Base-by-base conservation (phyloP, 1,140 invertebrate species). In the Drosophila albomicans region DNA sequence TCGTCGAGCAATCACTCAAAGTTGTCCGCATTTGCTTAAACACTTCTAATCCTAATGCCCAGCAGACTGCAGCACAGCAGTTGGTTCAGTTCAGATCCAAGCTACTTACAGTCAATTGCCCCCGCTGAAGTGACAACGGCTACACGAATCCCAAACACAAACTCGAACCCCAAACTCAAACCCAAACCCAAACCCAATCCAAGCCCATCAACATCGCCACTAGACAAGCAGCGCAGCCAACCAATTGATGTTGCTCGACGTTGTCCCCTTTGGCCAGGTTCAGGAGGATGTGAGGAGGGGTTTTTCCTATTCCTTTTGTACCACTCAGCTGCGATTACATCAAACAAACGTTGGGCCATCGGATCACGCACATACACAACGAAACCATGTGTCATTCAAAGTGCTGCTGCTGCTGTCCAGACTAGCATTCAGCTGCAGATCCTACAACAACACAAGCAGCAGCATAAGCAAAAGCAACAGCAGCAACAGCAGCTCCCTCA, bases 11-110 rank as follows among this genome's bases (percentile, higher is more conserved):
- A 86, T 87, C 82, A 77, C 84, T 87, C 82, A 88, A 88, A 79
- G 84, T 80, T 88, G 79, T 82, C 66, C 84, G 84, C 84, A 87
- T 87, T 87, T 87, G 82, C 84, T 82, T 87, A 88, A 87, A 86
- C 82, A 86, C 82, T 86, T 86, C 84, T 87, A 87, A 87, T 87
- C 82, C 82, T 70, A 88, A 88, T 82, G 77, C 84, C 79, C 71
- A 77, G 73, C 84, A 87, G 72, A 80, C 81, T 81, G 73, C 78
- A 81, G 68, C 59, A 62, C 78, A 81, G 68, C 59, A 62, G 43
- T 57, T 67, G 62, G 68, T 51, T 38, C 20, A 49, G 68, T 43
- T 15, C 32, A 62, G 54, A 51, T 57, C 10, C 66, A 25, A 78
- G 84, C 84, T 79, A 87, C 82, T 87, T 88, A 87, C 79, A 88